Percentiles rank a stretch among this genome's conserved stretches.
Conservation (phyloP, 2,888 invertebrate species). For the Perithous albicinctus region DNA sequence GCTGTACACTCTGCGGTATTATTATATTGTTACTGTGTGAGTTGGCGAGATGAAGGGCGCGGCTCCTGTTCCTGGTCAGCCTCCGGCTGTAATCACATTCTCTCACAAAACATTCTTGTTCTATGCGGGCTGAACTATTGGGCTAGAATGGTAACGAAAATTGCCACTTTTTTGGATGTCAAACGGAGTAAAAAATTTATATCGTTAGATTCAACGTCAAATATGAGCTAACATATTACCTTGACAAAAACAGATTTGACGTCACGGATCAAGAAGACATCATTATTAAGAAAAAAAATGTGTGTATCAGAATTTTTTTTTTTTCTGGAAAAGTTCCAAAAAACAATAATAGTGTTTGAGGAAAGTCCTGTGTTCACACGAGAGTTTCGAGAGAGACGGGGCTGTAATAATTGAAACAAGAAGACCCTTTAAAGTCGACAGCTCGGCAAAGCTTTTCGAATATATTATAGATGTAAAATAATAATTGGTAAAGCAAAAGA, state of each 20-base stretch:
- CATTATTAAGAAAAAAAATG: too few species aligned
- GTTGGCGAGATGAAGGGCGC: constrained; percentile 50
- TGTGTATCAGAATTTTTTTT: too few species aligned
- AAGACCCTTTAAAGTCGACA: neutral
- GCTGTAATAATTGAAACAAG: constrained; percentile 1
- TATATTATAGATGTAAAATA: neutral
- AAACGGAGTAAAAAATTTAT: neutral
- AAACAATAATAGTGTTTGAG: neutral
- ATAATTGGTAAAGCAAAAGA: neutral
- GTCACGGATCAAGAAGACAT: neutral
- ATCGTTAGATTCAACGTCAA: neutral
- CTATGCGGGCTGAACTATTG: neutral
- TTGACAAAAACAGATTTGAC: neutral
- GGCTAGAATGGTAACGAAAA: neutral
- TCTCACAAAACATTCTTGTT: constrained; percentile 22
- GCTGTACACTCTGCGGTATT: constrained; percentile 50
- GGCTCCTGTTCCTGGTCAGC: constrained; percentile 44
- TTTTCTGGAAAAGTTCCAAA: constrained; percentile 8
- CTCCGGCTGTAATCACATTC: constrained; percentile 46
- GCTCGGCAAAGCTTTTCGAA: neutral
- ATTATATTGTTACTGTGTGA: constrained; percentile 66
- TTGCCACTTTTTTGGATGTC: neutral
- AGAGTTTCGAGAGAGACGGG: neutral
- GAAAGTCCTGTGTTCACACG: neutral
- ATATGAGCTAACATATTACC: neutral